Evolutionary conservation across 1,140 invertebrate species (phyloP).

Genomic region (Coelopa frigida): DNA sequence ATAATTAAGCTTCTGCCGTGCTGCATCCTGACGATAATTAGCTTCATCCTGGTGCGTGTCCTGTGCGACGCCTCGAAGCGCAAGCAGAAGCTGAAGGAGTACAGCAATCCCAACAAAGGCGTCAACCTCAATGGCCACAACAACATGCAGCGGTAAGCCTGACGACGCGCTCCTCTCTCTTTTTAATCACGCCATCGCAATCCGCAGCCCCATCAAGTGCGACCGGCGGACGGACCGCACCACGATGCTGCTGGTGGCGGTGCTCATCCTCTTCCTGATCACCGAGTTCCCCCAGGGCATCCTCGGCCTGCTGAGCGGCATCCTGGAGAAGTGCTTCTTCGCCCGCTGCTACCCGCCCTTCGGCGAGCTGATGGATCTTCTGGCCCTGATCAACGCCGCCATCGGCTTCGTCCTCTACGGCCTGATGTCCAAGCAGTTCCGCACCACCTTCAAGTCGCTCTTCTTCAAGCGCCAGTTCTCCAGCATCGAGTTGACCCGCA

Average conservation of each 20-base stretch:
- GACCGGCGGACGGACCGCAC: conserved; percentile 73
- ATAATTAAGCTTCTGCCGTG: conserved; percentile 81
- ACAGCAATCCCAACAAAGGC: conserved; percentile 44
- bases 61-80: conserved; percentile 63
- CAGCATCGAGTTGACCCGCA: conserved; percentile 46
- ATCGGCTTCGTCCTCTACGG: conserved; percentile 94
- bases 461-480: conserved; percentile 52
- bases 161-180: neutral
- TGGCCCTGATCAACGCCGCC: conserved; percentile 85
- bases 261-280: conserved; percentile 75
- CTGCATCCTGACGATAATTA: conserved; percentile 73
- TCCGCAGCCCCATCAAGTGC: conserved; percentile 50
- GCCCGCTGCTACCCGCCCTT: conserved; percentile 67
- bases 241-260: conserved; percentile 82
- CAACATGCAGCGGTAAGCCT: neutral
- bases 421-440: conserved; percentile 88
- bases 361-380: conserved; percentile 84
- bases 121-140: conserved; percentile 7
- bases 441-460: conserved; percentile 73
- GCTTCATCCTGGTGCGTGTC: conserved; percentile 68
- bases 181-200: neutral
- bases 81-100: conserved; percentile 58
- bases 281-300: conserved; percentile 82
- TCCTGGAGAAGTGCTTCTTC: conserved; percentile 68
- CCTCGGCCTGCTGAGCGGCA: conserved; percentile 62